Evolutionary conservation across 2,888 invertebrate species (phyloP), one percentile per base, ranked within the genome.

Genomic region (Drosophila suboccidentalis): DNA sequence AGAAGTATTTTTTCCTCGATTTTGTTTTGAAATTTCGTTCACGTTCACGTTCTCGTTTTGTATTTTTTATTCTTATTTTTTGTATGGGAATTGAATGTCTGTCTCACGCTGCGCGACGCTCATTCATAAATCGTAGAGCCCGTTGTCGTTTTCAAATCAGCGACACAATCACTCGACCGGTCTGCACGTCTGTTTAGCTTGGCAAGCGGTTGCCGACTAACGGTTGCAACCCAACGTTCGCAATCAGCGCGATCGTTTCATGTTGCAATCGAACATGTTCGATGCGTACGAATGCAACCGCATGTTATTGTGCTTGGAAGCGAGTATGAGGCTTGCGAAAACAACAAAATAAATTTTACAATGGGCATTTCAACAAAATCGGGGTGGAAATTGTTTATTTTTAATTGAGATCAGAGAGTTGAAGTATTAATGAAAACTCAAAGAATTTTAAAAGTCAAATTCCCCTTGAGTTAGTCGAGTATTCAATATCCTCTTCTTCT

Each of bases 201-300:
- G 88, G 80, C 89, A 84, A 80, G 68, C 86, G 86, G 53, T 80
- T 78, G 89, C 87, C 87, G 87, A 88, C 88, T 88, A 71, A 76
- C 71, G 75, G 67, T 65, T 64, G 58, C 54, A 78, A 70, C 77
- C 55, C 64, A 64, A 59, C 17, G 59, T 1, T 4, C 13, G 2
- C 29, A 49, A 46, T 46, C 9, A 46, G 50, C 75, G 39, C 78
- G 75, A 75, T 75, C 71, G 58, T 55, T 72, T 62, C n/a, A 9
- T 43, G 51, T 66, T 61, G 70, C 70, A 62, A 66, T 44, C 77
- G 62, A 77, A 75, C 77, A 71, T 75, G 77, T 79, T 77, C 43
- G 60, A 74, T 1, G 34, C 66, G 15, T 2, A 6, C 13, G 11
- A 2, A n/a, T 19, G 53, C 66, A 58, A 72, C 61, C 43, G 10